Conservation (phyloP, 2,113 vertebrate species). For the Ctenomys sociabilis region DNA sequence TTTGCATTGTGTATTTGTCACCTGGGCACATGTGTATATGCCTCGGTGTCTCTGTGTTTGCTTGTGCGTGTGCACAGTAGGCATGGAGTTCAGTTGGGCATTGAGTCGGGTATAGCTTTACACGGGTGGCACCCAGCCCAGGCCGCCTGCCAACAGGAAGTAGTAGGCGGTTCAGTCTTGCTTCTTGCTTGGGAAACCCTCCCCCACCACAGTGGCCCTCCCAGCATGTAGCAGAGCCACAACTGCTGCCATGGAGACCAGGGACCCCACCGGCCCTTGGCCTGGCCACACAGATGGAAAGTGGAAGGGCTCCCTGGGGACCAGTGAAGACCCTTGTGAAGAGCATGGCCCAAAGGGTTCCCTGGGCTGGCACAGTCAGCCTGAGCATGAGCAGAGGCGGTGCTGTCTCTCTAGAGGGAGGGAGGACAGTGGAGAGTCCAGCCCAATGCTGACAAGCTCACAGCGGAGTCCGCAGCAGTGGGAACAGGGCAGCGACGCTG, state of each 20-base stretch:
- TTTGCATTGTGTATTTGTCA: not conserved
- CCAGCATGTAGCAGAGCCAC: not conserved
- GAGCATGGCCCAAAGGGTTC: not conserved
- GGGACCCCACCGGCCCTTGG: not conserved
- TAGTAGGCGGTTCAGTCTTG: conserved; percentile 38
- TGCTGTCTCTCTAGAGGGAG: not conserved
- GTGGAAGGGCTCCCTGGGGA: not conserved
- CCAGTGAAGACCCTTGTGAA: not conserved
- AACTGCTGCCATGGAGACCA: not conserved
- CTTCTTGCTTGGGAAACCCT: conserved; percentile 53
- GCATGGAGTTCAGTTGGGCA: not conserved
- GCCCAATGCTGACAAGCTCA: not conserved
- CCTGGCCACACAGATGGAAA: not conserved
- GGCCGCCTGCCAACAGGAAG: conserved; percentile 65
- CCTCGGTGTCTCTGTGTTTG: not conserved
- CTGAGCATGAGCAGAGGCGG: not conserved
- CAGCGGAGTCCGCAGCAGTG: not conserved
- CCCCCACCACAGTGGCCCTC: not conserved
- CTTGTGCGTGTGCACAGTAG: not conserved
- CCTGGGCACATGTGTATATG: not conserved
- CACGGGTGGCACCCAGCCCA: conserved; percentile 6
- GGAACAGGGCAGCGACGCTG: not conserved
- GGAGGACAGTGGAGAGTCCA: not conserved
- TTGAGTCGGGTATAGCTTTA: not conserved
- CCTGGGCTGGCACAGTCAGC: not conserved